Evolutionary conservation across 37 sponge, comb jelly and placozoan genomes (phyloP), one percentile per base, ranked within the genome.

Genomic region (Petrosia ficiformis): DNA sequence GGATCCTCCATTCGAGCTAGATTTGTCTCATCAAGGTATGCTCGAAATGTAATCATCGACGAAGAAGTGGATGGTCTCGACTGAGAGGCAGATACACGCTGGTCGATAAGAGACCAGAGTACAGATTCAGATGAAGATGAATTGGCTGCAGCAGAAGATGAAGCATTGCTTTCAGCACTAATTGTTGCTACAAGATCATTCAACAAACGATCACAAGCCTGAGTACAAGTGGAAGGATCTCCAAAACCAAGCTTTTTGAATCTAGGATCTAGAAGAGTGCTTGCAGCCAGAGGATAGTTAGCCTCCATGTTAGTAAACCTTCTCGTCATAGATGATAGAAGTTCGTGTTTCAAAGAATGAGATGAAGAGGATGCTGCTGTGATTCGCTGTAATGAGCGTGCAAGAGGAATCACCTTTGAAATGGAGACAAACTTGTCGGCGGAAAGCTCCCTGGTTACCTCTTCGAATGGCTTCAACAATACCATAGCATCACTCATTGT

Each of bases 371-470:
- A 48, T 10, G 54, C 54, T 48, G 54, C 54, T 19, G 10, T 48
- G 54, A 48, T 22, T 16, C 21, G 21, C 57, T 54, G 57, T 22
- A 54, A 21, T 16, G 57, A 54, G 16, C 57, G 16, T 54, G 57
- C 57, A 54, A 54, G 57, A 21, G 16, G 57, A 22, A 54, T 54
- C 16, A 54, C 21, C n/a, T n/a, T n/a, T n/a, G n/a, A n/a, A n/a
- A n/a, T n/a, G 21, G 57, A 54, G 21, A 21, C 57, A 64, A 14
- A 64, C 32, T 64, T 64, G 32, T 64, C 66, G 10, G 66, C 32
- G 10, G 66, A 64, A 21, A 29, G 28, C n/a, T 64, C 66, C n/a
- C 66, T 64, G n/a, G 66, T 64, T 64, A 28, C 21, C n/a, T 21
- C 28, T 64, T 64, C 21, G n/a, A 64, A 64, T n/a, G 66, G 66